Base-by-base conservation (phyloP, 2,113 vertebrate genomes). In the Channa argus region DNA sequence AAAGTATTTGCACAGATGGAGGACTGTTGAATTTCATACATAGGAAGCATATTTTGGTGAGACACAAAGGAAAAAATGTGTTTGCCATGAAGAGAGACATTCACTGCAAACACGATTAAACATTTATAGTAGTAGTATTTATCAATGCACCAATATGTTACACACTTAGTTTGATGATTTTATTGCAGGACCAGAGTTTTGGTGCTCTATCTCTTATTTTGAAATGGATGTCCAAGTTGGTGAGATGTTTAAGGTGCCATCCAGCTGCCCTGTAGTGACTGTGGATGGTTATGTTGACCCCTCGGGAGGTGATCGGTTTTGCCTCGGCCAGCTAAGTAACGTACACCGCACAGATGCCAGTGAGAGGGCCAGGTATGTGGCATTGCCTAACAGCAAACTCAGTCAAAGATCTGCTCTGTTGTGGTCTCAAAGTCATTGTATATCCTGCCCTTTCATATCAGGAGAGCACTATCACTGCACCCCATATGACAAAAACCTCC, bases 181-280 rank as follows among this genome's bases (percentile, higher is more conserved):
- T 11, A 3, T 66, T 24, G 4, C 74, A 94, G 94, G 92, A 38
- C 93, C 93, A 0, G 93, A 94, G 77, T 94, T 94, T 15, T 95
- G 94, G 91, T 95, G 92, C 65, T 95, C 95, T 2, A 92, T 96
- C 46, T 93, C 94, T 8, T 96, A 94, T 75, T 95, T 94, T 46
- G 93, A 95, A 86, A 94, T 94, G 93, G 95, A 96, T 0, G 92
- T 96, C 51, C 95, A 96, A 83, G 95, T 96, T 44, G 95, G 95
- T 2, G 95, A 96, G 88, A 95, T 94, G 89, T 93, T 94, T 71
- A 93, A 95, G 79, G 93, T 95, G n/a, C 91, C 92, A 2, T 83
- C 94, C 78, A 93, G 91, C 89, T 95, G 92, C 67, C 93, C 94
- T 0, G 56, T 93, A 36, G 94, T 95, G 66, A 91, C 93, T 0